Percentiles rank a stretch among this genome's conserved stretches.
Evolutionary conservation across 2,113 vertebrate species (phyloP).

Genomic region (Sinosuthora webbiana): DNA sequence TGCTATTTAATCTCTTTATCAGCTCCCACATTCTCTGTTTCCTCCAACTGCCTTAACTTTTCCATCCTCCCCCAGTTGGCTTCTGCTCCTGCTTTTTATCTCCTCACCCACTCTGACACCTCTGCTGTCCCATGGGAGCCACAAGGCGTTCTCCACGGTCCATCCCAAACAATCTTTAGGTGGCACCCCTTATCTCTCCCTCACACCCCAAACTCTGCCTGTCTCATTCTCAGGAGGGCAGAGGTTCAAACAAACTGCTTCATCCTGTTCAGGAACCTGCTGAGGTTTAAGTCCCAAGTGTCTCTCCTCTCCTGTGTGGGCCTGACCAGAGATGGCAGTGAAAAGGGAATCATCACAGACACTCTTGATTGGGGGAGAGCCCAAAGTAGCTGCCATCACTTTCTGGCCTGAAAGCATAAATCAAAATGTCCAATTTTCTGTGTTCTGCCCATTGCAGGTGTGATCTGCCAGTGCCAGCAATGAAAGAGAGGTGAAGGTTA

Average conservation of each 20-base stretch:
- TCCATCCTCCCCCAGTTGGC: background rate
- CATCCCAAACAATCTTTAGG: background rate
- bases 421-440: background rate
- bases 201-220: background rate
- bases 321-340: background rate
- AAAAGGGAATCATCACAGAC: background rate
- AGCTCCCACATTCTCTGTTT: background rate
- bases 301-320: background rate
- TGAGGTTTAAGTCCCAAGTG: background rate
- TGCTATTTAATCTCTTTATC: background rate
- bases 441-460: background rate
- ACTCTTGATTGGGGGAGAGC: fast-evolving
- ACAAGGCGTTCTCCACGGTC: background rate
- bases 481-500: background rate
- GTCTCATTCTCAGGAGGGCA: background rate
- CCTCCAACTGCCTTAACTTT: background rate
- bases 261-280: background rate
- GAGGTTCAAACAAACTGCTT: background rate
- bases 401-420: background rate
- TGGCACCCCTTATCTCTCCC: background rate
- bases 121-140: background rate
- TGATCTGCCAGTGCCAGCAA: background rate
- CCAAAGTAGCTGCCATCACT: background rate
- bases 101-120: background rate
- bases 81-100: background rate